Percentiles rank a stretch among this genome's conserved stretches.
Evolutionary conservation across 37 sponge, comb jelly and placozoan species (phyloP).

Genomic region (Bolinopsis microptera): DNA sequence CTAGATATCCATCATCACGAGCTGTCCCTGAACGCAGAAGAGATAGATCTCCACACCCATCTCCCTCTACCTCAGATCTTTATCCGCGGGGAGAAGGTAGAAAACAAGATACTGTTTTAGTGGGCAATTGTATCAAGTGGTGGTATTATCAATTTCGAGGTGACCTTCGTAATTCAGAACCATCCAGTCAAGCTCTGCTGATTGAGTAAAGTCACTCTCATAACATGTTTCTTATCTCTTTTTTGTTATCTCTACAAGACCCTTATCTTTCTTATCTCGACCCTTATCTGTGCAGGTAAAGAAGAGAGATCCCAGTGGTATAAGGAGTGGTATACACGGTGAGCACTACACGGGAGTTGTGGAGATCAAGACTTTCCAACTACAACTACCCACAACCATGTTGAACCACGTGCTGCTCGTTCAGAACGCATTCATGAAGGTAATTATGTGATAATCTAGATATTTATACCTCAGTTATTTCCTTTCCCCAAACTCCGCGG

Average conservation of each 20-base stretch:
- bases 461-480: too few relatives aligned
- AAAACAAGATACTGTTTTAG: neutral
- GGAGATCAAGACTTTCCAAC: slow-evolving; percentile 63
- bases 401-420: slow-evolving; percentile 55
- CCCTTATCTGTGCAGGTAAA: too few relatives aligned
- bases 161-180: too few relatives aligned
- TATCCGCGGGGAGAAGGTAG: slow-evolving; percentile 10
- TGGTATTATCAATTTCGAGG: too few relatives aligned
- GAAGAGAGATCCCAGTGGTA: neutral
- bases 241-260: too few relatives aligned
- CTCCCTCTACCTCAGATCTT: slow-evolving; percentile 42
- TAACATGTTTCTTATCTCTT: too few relatives aligned
- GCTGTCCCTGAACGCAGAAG: slow-evolving; percentile 1
- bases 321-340: neutral
- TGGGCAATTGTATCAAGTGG: too few relatives aligned
- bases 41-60: slow-evolving; percentile 33
- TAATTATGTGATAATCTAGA: too few relatives aligned
- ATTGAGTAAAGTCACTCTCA: too few relatives aligned
- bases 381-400: slow-evolving; percentile 50
- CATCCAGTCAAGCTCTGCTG: too few relatives aligned
- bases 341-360: slow-evolving; percentile 37
- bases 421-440: slow-evolving; percentile 66
- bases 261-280: too few relatives aligned
- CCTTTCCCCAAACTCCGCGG: too few relatives aligned
- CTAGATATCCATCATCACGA: slow-evolving; percentile 39